phyloP scores from a whole-genome alignment of 2,888 invertebrate genomes.

The Spicauda simplicius region DNA sequence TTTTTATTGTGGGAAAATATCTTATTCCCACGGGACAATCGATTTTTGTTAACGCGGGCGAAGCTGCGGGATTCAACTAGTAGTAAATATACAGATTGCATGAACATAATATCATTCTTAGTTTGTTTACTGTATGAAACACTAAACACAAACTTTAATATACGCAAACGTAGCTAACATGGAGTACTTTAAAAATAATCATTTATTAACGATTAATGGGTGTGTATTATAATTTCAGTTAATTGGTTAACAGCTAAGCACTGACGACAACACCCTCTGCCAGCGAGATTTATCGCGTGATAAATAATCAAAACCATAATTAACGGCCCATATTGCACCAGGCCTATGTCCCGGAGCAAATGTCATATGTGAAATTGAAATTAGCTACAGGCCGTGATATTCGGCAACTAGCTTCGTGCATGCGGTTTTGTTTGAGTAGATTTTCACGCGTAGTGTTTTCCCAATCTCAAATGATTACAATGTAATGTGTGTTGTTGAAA shows the following conservation, averaged over 20 bases:
- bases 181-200: too few relatives aligned
- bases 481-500: too few relatives aligned
- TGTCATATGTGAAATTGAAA: constrained; percentile 26
- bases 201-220: not conserved
- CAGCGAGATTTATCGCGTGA: constrained; percentile 27
- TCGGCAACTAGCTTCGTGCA: not conserved
- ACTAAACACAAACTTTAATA: too few relatives aligned
- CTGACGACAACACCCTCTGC: constrained; percentile 18
- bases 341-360: constrained; percentile 16
- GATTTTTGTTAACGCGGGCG: too few relatives aligned
- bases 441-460: not conserved
- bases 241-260: constrained; percentile 21
- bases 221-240: not conserved
- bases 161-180: too few relatives aligned
- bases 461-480: too few relatives aligned
- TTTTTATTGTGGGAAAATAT: too few relatives aligned
- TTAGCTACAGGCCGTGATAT: constrained; percentile 3
- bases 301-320: constrained; percentile 35
- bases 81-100: too few relatives aligned
- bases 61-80: too few relatives aligned
- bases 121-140: too few relatives aligned
- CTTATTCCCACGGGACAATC: too few relatives aligned
- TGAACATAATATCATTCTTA: too few relatives aligned
- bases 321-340: constrained; percentile 29
- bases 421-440: not conserved